Evolutionary conservation across 2,797 vertebrate genomes (phyloP).

Genomic region (Morus bassanus): DNA sequence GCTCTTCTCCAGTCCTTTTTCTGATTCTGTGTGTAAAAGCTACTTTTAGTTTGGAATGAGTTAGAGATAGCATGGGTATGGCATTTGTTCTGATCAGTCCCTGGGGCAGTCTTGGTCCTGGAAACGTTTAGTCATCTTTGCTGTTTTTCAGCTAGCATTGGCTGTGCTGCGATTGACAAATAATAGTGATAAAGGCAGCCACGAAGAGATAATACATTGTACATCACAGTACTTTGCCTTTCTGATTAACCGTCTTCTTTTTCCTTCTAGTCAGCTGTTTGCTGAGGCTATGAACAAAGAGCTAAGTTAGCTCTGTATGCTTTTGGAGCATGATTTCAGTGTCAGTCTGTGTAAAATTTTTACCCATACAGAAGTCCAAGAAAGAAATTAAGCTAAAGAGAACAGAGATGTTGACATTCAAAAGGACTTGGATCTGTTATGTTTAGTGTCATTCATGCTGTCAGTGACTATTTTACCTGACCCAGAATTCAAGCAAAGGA

Average conservation of each 20-base stretch:
- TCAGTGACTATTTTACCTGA: not conserved
- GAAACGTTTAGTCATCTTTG: not conserved
- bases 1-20: not conserved
- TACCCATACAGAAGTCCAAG: not conserved
- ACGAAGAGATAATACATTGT: not conserved
- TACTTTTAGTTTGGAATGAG: not conserved
- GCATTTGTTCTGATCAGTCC: not conserved
- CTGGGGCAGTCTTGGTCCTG: not conserved
- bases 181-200: not conserved
- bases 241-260: not conserved
- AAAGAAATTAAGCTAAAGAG: not conserved
- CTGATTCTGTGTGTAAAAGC: not conserved
- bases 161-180: not conserved
- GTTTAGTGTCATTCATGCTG: not conserved
- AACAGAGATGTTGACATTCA: not conserved
- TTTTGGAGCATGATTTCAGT: not conserved
- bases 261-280: not conserved
- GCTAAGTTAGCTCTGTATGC: not conserved
- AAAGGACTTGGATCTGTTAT: not conserved
- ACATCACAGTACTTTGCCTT: not conserved
- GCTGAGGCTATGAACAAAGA: not conserved
- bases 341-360: not conserved
- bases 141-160: not conserved
- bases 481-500: not conserved
- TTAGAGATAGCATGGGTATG: not conserved